Evolutionary conservation across 2,797 vertebrate species (phyloP), one percentile per base, ranked within the genome.

Genomic region (Perdix hodgsoniae): DNA sequence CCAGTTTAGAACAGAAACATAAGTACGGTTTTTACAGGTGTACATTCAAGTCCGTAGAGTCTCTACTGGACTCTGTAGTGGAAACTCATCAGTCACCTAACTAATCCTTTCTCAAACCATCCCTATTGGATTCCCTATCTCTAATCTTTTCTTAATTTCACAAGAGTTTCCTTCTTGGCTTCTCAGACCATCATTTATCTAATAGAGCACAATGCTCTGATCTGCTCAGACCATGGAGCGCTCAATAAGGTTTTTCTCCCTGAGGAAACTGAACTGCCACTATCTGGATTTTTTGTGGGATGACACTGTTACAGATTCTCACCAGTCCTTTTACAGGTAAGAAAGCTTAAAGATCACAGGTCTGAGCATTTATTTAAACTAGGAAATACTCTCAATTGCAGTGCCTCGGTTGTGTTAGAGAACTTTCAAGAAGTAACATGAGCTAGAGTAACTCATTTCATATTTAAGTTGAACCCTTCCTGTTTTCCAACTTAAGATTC

Each of bases 111-210:
- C n/a, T 84, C 29, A 66, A 9, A 84, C 1, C 1, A n/a, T 37
- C 7, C 11, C 21, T 35, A 33, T 40, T 8, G 1, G 0, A n/a
- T 42, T 65, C 37, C 10, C 9, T 14, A 15, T 59, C 11, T 22
- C 10, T 33, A 81, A 26, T 2, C 22, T 79, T 39, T 31, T 54
- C 29, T 13, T 35, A 39, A 65, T 33, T 39, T 65, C 66, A 71
- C 18, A 23, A 37, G 35, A 31, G 7, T 72, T 64, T 81, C 31
- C 33, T 64, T 37, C 49, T 33, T 21, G 7, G 7, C 57, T 24
- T 67, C 6, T 18, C 39, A 57, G 7, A 6, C 11, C 27, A 23
- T 19, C 33, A 47, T 22, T 80, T 60, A 37, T 4, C n/a, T 67
- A 14, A 59, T 24, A 65, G 74, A 22, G 37, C 4, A 19, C 2